Evolutionary conservation across 2,113 vertebrate species (phyloP).

Genomic region (Microtus oregoni): DNA sequence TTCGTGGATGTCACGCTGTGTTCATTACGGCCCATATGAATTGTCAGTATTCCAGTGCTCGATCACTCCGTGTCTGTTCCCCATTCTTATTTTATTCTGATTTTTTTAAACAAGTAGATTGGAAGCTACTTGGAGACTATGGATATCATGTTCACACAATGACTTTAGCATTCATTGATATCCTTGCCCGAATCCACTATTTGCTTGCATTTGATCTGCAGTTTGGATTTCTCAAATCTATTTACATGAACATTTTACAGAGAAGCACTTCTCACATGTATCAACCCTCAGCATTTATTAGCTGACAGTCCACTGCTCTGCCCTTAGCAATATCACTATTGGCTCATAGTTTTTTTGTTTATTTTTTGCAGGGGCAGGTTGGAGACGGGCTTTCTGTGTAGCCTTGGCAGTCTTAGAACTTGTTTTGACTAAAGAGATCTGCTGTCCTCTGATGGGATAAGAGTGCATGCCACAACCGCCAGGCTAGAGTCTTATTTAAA

Average conservation of each 20-base stretch:
- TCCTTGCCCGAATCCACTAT: not conserved
- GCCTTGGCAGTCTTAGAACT: not conserved
- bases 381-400: not conserved
- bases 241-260: not conserved
- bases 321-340: not conserved
- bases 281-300: not conserved
- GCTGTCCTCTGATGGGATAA: not conserved
- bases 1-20: not conserved
- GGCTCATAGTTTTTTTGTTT: not conserved
- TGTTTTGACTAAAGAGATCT: not conserved
- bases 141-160: not conserved
- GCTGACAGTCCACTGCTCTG: not conserved
- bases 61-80: not conserved
- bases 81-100: too few species aligned
- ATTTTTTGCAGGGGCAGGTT: not conserved
- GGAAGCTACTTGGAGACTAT: not conserved
- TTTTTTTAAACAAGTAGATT: not conserved
- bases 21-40: not conserved
- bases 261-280: not conserved
- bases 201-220: not conserved
- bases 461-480: not conserved
- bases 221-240: not conserved
- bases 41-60: not conserved
- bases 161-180: not conserved
- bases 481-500: not conserved